Evolutionary conservation across 2,797 vertebrate species (phyloP).

Genomic region (Luscinia luscinia): DNA sequence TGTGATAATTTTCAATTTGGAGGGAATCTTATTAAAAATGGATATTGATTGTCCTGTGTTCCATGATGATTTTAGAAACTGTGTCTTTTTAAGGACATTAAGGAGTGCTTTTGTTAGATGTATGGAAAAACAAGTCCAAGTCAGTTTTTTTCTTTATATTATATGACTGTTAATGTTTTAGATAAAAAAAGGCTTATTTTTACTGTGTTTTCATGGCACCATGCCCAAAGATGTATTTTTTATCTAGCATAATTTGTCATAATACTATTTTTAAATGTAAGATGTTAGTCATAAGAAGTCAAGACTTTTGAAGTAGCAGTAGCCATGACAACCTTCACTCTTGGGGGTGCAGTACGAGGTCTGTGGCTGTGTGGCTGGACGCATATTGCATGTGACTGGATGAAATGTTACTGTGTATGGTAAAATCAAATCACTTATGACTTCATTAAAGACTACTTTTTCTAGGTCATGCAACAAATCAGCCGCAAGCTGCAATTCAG

Average conservation of each 20-base stretch:
- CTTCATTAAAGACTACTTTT: not conserved
- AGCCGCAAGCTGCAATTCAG: not conserved
- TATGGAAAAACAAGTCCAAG: not conserved
- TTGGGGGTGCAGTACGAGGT: not conserved
- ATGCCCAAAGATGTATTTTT: not conserved
- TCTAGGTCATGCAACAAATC: not conserved
- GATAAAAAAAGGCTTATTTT: not conserved
- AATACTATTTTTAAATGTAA: slow-evolving; percentile 35
- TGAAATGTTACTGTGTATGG: not conserved
- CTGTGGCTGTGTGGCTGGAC: not conserved
- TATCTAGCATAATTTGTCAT: not conserved
- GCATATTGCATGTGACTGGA: not conserved
- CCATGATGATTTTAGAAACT: not conserved
- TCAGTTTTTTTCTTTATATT: not conserved
- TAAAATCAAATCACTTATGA: slow-evolving; percentile 1
- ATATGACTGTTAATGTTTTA: not conserved
- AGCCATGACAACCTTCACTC: slow-evolving; percentile 15
- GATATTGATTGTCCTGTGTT: not conserved
- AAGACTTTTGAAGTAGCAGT: slow-evolving; percentile 11
- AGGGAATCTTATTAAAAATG: not conserved
- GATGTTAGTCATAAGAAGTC: not conserved
- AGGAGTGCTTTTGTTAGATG: not conserved
- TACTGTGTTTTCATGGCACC: not conserved
- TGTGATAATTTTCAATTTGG: not conserved
- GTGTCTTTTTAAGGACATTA: not conserved